Base-by-base conservation (phyloP, 2,888 invertebrate species). In the Kuschelorhynchus macadamiae region DNA sequence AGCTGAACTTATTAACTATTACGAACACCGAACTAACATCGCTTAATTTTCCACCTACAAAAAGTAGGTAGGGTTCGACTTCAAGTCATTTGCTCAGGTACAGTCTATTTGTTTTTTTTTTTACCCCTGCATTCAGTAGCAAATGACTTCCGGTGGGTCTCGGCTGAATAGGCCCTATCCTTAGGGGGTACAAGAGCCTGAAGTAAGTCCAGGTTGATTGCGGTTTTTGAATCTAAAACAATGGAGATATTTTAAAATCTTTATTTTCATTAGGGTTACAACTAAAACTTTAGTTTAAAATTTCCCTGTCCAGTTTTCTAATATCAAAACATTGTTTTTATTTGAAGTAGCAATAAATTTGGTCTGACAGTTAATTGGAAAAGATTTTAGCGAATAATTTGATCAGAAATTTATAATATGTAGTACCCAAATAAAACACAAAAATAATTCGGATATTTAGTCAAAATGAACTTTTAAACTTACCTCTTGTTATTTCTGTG, bases 101-200 rank as follows among this genome's bases (percentile, higher is more conserved):
- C 16, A 16, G 9, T 44, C 8, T 60, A 49, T 9, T 60, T 52
- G 1, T 52, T 8, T 11, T 65, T 17, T n/a, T 66, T 17, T 2
- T 42, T 20, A 46, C 66, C 61, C 11, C 69, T 44, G 18, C 17
- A 33, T 65, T 69, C 69, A 18, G 55, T 20, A 16, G 9, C 14
- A 0, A 36, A 52, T 36, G 52, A 32, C 17, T 52, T 52, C 52
- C 52, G 33, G 20, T 52, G 32, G 8, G 16, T 52, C 33, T 52
- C 36, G 1, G 1, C 5, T 18, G 18, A 2, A 12, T 36, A 11
- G 11, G 33, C 36, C 16, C 52, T 32, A 4, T 3, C 3, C 7
- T 68, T 68, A 9, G 68, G 68, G 11, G 68, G 63, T 8, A 68
- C 53, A 9, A 68, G 21, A 11, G 57, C 47, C 9, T 50, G 49